Conservation (phyloP, 2,888 invertebrate genomes). For the Drosophila percnosoma region DNA sequence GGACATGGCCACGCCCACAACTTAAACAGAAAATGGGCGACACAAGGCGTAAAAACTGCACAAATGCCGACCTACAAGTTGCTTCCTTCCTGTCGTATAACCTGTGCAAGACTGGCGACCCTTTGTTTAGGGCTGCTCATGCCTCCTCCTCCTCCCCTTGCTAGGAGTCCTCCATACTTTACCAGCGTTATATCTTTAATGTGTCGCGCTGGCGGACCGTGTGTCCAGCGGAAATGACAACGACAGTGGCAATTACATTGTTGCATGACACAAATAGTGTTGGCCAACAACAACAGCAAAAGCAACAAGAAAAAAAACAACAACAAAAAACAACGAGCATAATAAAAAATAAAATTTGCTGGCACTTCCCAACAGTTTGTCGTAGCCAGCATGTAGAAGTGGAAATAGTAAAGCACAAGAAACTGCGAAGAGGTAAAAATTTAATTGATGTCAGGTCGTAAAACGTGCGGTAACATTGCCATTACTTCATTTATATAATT, state of each 20-base stretch:
- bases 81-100: slow-evolving; percentile 64
- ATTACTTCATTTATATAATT: slow-evolving; percentile 63
- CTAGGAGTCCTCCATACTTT: slow-evolving; percentile 17
- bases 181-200: slow-evolving; percentile 69
- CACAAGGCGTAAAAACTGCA: slow-evolving; percentile 67
- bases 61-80: slow-evolving; percentile 78
- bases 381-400: slow-evolving; percentile 24
- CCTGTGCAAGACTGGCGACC: slow-evolving; percentile 9
- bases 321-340: slow-evolving; percentile 49
- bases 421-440: slow-evolving; percentile 63
- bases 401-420: slow-evolving; percentile 23
- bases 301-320: slow-evolving; percentile 31
- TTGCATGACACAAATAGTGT: slow-evolving; percentile 84
- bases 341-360: slow-evolving; percentile 61
- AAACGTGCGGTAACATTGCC: slow-evolving; percentile 63
- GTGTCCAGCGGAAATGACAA: slow-evolving; percentile 83
- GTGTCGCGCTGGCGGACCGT: slow-evolving; percentile 63
- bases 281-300: slow-evolving; percentile 55
- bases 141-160: background rate
- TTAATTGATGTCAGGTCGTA: slow-evolving; percentile 82
- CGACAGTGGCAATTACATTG: slow-evolving; percentile 84
- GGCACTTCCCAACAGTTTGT: slow-evolving; percentile 46
- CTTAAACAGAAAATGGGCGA: slow-evolving; percentile 52
- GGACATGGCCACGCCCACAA: slow-evolving; percentile 61
- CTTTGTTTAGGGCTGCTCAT: slow-evolving; percentile 39